Percentiles rank a stretch among this genome's conserved stretches.
These are phyloP conservation scores for Menura novaehollandiae DNA, from an alignment of 2,113 vertebrate species.

Conservation along the genomic window DNA sequence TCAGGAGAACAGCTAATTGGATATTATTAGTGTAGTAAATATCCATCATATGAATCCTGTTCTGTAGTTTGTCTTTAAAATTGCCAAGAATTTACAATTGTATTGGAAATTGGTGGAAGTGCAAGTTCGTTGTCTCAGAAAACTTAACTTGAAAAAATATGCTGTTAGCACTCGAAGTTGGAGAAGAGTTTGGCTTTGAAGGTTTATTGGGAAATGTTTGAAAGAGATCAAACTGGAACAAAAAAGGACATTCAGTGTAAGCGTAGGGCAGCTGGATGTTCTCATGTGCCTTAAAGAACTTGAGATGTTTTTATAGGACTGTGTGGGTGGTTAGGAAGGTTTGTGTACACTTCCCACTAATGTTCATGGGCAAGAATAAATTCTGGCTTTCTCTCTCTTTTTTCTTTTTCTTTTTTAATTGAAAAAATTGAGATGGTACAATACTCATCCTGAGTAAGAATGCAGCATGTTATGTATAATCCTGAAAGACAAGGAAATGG, in stretches of 20 bases:
- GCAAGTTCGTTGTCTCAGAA: neutral
- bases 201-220: neutral
- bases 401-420: neutral
- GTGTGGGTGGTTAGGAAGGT: neutral
- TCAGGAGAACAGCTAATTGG: neutral
- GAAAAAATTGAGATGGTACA: neutral
- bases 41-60: neutral
- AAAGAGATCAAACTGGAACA: neutral
- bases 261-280: constrained; percentile 41
- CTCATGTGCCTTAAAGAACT: neutral
- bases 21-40: neutral
- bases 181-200: neutral
- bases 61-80: neutral
- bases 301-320: neutral
- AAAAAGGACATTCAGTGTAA: neutral
- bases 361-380: neutral
- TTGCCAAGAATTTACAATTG: neutral
- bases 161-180: neutral
- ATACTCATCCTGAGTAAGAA: neutral
- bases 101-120: neutral
- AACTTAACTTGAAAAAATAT: neutral
- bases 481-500: neutral
- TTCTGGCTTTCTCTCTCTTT: neutral
- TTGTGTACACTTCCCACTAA: neutral
- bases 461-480: neutral